A percentile compares a stretch with the other conserved stretches of the same genome.
Evolutionary conservation across 1,140 invertebrate species (phyloP).

Genomic region (Theocolax elegans): DNA sequence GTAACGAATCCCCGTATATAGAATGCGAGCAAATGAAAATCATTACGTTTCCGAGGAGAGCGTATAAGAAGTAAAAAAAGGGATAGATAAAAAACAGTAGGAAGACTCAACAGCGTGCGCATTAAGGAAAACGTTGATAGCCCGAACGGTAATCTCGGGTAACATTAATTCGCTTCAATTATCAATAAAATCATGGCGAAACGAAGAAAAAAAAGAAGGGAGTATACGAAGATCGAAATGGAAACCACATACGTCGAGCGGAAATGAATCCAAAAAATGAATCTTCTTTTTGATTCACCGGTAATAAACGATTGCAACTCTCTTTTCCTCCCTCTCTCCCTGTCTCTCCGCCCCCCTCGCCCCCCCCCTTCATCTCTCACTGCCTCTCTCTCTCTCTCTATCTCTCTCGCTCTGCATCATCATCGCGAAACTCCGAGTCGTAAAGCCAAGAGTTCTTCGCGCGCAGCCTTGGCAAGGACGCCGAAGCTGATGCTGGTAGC

Average conservation of each 20-base stretch:
- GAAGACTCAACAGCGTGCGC: not conserved
- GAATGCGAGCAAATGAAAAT: too few relatives aligned
- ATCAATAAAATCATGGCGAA: constrained; percentile 19
- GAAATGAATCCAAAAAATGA: constrained; percentile 30
- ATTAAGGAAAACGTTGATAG: constrained; percentile 1
- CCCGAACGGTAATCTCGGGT: not conserved
- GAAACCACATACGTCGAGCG: not conserved
- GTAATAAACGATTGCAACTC: constrained; percentile 24
- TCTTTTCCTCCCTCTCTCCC: too few relatives aligned
- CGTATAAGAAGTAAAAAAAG: not conserved
- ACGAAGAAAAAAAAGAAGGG: constrained; percentile 3
- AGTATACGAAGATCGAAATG: not conserved
- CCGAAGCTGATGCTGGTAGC: constrained; percentile 18
- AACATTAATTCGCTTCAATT: constrained; percentile 36
- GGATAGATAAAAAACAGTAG: too few relatives aligned
- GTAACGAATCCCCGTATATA: too few relatives aligned
- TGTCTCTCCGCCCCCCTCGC: not conserved
- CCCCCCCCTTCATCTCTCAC: not conserved
- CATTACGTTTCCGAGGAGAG: too few relatives aligned
- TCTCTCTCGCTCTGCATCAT: too few relatives aligned
- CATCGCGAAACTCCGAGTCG: too few relatives aligned
- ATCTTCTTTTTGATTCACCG: constrained; percentile 3
- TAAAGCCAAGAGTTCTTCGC: constrained; percentile 38
- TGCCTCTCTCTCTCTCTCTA: too few relatives aligned
- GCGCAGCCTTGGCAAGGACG: constrained; percentile 65